A percentile compares a stretch with the other conserved stretches of the same genome.
Conservation (phyloP, 2,113 vertebrate genomes). For the Sinocyclocheilus anshuiensis region DNA sequence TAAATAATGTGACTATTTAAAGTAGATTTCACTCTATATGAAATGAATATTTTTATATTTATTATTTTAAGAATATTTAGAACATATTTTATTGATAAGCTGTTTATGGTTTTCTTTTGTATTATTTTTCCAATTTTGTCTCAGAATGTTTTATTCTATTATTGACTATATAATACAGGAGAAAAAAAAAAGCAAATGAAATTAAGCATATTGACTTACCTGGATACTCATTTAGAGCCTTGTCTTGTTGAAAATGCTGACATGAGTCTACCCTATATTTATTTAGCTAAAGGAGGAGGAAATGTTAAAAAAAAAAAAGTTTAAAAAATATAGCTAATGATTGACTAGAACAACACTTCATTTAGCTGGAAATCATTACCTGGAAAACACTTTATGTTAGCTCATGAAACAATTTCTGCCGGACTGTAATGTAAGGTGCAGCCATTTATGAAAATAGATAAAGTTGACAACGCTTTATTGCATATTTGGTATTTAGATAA, state of each 20-base stretch:
- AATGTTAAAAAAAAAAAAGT: too few species aligned
- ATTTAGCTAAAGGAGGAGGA: not conserved
- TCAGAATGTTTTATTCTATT: too few species aligned
- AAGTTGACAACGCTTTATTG: too few species aligned
- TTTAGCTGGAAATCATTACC: not conserved
- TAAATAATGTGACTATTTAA: too few species aligned
- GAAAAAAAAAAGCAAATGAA: not conserved
- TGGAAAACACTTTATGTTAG: not conserved
- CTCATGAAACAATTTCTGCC: not conserved
- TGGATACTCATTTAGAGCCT: not conserved
- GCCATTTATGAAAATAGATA: too few species aligned
- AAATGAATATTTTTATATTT: not conserved
- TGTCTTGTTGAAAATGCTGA: not conserved
- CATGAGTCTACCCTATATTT: not conserved
- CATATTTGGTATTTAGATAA: too few species aligned
- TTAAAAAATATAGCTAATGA: too few species aligned
- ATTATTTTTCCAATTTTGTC: too few species aligned
- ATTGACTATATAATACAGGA: too few species aligned
- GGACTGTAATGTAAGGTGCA: too few species aligned
- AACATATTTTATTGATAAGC: not conserved
- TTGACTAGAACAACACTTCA: not conserved
- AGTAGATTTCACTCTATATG: too few species aligned
- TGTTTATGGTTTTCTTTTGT: too few species aligned
- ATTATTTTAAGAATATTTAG: not conserved
- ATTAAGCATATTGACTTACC: not conserved